These are phyloP conservation scores for Drosophila peninsularis DNA, from an alignment of 2,888 invertebrate species.

Conservation along the genomic window DNA sequence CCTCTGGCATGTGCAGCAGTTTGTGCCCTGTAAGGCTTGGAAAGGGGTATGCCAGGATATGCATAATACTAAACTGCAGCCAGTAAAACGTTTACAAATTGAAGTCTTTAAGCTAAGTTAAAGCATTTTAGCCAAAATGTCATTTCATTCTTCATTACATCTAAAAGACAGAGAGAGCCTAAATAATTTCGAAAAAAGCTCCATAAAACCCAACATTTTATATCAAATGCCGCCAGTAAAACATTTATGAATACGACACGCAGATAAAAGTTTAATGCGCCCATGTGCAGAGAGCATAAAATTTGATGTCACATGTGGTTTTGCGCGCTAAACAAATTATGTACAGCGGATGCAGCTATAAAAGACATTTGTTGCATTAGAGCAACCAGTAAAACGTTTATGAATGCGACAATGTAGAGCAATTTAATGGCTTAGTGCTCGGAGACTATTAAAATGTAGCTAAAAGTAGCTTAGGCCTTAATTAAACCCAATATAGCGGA, in stretches of 20 bases:
- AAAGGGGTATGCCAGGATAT: conserved; percentile 23
- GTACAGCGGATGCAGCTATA: not conserved
- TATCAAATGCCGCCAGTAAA: not conserved
- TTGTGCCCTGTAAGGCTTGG: conserved; percentile 26
- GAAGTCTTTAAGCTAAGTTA: not conserved
- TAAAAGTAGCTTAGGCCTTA: not conserved
- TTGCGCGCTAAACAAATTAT: not conserved
- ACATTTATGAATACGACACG: conserved; percentile 2
- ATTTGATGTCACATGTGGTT: not conserved
- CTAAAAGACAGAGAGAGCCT: too few relatives aligned
- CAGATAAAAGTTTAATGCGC: not conserved
- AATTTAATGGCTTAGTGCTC: not conserved
- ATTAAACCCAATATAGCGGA: not conserved
- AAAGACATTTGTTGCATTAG: not conserved
- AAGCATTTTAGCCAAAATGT: not conserved
- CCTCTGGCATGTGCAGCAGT: conserved; percentile 51
- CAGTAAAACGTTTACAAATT: not conserved
- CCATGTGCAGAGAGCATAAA: not conserved
- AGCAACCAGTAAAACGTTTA: conserved; percentile 4
- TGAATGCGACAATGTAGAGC: conserved; percentile 2
- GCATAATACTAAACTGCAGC: not conserved
- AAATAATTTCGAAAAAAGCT: not conserved
- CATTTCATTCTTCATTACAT: not conserved
- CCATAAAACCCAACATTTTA: not conserved
- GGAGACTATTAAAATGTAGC: not conserved